phyloP scores from a whole-genome alignment of 2,797 vertebrate species.

The Ctenopoma kingsleyae region DNA sequence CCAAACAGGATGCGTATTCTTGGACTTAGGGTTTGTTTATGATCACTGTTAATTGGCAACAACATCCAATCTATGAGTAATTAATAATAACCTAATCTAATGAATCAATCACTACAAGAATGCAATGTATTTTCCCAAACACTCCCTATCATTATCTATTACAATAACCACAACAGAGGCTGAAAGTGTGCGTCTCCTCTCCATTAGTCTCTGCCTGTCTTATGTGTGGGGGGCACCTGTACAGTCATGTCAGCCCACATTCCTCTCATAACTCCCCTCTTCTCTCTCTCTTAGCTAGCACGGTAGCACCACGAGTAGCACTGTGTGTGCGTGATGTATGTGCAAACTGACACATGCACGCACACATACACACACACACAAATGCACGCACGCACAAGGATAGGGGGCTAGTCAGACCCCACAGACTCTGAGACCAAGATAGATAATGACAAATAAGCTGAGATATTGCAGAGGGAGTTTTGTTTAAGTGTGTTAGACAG shows the following conservation, averaged over 20 bases:
- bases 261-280: conserved; percentile 65
- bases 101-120: not conserved
- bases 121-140: not conserved
- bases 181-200: conserved; percentile 15
- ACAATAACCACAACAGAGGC: conserved; percentile 4
- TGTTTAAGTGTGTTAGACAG: not conserved
- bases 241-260: conserved; percentile 71
- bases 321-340: conserved; percentile 21
- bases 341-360: conserved; percentile 12
- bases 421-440: conserved; percentile 16
- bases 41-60: not conserved
- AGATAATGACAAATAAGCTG: conserved; percentile 42
- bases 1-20: conserved; percentile 41
- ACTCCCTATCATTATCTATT: not conserved
- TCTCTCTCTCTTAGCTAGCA: conserved; percentile 49
- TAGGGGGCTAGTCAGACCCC: conserved; percentile 20
- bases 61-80: not conserved
- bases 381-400: conserved; percentile 9
- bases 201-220: conserved; percentile 28
- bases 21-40: conserved; percentile 27
- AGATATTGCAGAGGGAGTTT: conserved; percentile 25
- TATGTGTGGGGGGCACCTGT: conserved; percentile 64
- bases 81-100: not conserved
- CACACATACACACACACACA: not conserved
- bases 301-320: conserved; percentile 35